Base-by-base conservation (phyloP, 2,888 invertebrate genomes). In the Eilema caniola region DNA sequence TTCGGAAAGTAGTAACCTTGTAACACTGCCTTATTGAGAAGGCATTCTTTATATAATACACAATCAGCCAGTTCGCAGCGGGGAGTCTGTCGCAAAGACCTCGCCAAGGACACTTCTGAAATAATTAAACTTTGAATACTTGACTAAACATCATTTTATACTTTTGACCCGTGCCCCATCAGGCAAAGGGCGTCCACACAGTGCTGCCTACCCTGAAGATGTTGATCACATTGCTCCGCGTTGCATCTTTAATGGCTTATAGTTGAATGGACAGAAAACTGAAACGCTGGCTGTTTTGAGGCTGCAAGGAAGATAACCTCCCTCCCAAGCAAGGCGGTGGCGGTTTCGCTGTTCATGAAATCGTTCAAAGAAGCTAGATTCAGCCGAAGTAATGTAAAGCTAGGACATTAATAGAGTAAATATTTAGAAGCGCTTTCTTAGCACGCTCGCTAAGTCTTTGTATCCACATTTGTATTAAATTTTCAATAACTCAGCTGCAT, bases 1-100 rank as follows among this genome's bases (percentile, higher is more conserved):
- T 33, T 68, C 63, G 53, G 69, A 71, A 76, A 62, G 62, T 66
- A 2, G 20, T 20, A 53, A 20, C 68, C 68, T 62, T 62, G 68
- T 57, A 37, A 68, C 59, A 47, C 37, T 67, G 24, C 31, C 31
- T 31, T 31, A 53, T 53, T 31, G 20, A 56, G 56, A 23, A 16
- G 24, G 33, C 37, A 62, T 62, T 67, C 23, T 56, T 62, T 56
- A n/a, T 31, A 23, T 23, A 47, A 23, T 61, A 59, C n/a, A 67
- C 24, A 33, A 62, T 67, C 53, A 33, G 20, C 61, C 28, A 37
- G 47, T n/a, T 33, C 37, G 37, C 62, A n/a, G 62, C 62, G 53
- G 67, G 67, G 41, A 47, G 41, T 16, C 23, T 25, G 16, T 31
- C 16, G 25, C 25, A 64, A 47, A 47, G 28, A 23, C 24, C 14